phyloP scores from a whole-genome alignment of 2,113 vertebrate genomes.

The Ophthalmolycus amberensis region DNA sequence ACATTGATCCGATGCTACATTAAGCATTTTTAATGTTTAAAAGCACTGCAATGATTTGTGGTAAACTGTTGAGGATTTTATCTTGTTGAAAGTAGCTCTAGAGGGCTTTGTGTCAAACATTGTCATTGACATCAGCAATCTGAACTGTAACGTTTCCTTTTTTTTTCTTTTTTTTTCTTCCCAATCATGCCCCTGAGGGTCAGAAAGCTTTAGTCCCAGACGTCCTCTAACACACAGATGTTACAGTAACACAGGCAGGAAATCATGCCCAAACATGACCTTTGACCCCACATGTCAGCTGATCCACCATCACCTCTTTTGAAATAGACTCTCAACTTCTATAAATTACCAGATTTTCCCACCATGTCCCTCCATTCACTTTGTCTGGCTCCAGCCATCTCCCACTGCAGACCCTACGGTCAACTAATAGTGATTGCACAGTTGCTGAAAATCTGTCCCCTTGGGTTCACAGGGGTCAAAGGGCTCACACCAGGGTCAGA shows the following conservation, averaged over 20 bases:
- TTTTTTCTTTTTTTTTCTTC: constrained; percentile 39
- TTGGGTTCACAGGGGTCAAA: constrained; percentile 95
- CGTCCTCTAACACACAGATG: constrained; percentile 94
- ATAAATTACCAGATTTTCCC: constrained; percentile 95
- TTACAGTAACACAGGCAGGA: constrained; percentile 96
- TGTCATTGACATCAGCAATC: constrained; percentile 72
- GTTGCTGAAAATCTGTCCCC: constrained; percentile 91
- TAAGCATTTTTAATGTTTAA: constrained; percentile 19
- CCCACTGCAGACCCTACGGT: constrained; percentile 83
- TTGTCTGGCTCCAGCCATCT: constrained; percentile 81
- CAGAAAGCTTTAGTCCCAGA: constrained; percentile 87
- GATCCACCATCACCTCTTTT: constrained; percentile 91
- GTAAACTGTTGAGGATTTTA: constrained; percentile 2
- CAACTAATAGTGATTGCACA: constrained; percentile 86
- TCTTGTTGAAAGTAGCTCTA: constrained; percentile 5
- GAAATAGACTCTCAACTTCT: constrained; percentile 95
- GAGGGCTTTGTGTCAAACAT: constrained; percentile 77
- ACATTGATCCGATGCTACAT: constrained; percentile 25
- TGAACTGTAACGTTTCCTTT: constrained; percentile 79
- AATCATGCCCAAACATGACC: constrained; percentile 94
- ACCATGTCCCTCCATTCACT: constrained; percentile 88
- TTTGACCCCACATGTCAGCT: constrained; percentile 93
- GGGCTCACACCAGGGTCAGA: constrained; percentile 90
- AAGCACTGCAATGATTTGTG: not conserved
- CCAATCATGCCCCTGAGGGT: constrained; percentile 81